Evolutionary conservation across 1,140 invertebrate species (phyloP).

Genomic region (Diuraphis noxia): DNA sequence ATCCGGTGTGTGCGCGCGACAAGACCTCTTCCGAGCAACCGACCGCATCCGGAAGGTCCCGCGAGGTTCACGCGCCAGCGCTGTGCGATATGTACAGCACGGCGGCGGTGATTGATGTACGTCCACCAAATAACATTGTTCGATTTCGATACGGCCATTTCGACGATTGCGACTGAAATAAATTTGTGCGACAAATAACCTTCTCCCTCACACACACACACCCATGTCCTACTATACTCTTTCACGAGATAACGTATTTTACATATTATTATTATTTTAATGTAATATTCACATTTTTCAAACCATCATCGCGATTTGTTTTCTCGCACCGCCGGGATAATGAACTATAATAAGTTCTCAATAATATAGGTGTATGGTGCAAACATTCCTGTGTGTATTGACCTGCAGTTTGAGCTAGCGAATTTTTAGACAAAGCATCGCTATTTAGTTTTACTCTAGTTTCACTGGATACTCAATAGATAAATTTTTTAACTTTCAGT

Average conservation of each 20-base stretch:
- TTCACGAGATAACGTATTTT: neutral
- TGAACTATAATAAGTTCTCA: too few species aligned
- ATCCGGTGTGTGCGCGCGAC: neutral
- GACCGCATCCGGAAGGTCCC: constrained; percentile 1
- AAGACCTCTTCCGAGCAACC: neutral
- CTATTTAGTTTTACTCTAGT: too few species aligned
- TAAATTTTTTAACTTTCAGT: too few species aligned
- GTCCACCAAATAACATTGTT: constrained; percentile 13
- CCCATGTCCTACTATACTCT: neutral
- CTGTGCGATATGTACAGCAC: neutral
- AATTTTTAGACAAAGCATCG: too few species aligned
- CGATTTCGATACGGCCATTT: constrained; percentile 19
- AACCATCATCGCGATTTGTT: too few species aligned
- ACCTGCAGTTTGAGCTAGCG: too few species aligned
- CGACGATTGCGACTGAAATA: neutral
- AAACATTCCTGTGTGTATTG: too few species aligned
- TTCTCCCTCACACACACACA: too few species aligned
- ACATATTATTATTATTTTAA: too few species aligned
- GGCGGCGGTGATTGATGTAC: constrained; percentile 36
- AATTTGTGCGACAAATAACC: neutral
- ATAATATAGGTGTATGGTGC: too few species aligned
- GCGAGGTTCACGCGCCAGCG: neutral
- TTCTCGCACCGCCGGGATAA: too few species aligned
- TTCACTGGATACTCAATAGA: neutral
- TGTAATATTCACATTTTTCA: too few species aligned